Conservation (phyloP, 1,140 invertebrate species). For the Brachionus sp. region DNA sequence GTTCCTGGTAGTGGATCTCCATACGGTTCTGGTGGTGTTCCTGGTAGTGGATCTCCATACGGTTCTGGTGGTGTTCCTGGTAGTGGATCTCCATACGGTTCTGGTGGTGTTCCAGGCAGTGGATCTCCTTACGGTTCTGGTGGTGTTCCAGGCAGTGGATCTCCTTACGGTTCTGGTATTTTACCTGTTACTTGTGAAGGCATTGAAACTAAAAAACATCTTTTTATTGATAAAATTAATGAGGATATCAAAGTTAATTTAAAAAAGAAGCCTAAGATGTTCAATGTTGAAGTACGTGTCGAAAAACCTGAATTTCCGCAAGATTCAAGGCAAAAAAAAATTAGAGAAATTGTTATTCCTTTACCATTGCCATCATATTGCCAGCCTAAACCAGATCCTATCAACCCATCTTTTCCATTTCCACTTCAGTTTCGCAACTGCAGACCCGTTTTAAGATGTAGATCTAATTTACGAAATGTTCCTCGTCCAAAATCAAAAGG, state of each 20-base stretch:
- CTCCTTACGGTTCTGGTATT: not conserved
- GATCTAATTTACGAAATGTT: not conserved
- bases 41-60: not conserved
- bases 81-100: not conserved
- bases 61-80: not conserved
- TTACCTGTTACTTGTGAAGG: too few relatives aligned
- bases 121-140: not conserved
- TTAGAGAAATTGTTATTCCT: constrained; percentile 14
- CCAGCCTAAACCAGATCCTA: not conserved
- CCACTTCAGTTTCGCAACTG: not conserved
- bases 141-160: not conserved
- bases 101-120: not conserved
- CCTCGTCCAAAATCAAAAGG: not conserved
- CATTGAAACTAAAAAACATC: not conserved
- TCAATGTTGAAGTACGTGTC: constrained; percentile 7
- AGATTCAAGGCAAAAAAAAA: not conserved
- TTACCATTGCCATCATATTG: constrained; percentile 21
- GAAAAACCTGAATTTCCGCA: not conserved
- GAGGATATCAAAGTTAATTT: not conserved
- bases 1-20: not conserved
- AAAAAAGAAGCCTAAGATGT: not conserved
- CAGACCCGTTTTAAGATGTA: not conserved
- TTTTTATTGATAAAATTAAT: not conserved
- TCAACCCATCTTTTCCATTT: not conserved
- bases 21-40: not conserved